Evolutionary conservation across 2,113 vertebrate genomes (phyloP).

Genomic region (Orientallactaga bullata): DNA sequence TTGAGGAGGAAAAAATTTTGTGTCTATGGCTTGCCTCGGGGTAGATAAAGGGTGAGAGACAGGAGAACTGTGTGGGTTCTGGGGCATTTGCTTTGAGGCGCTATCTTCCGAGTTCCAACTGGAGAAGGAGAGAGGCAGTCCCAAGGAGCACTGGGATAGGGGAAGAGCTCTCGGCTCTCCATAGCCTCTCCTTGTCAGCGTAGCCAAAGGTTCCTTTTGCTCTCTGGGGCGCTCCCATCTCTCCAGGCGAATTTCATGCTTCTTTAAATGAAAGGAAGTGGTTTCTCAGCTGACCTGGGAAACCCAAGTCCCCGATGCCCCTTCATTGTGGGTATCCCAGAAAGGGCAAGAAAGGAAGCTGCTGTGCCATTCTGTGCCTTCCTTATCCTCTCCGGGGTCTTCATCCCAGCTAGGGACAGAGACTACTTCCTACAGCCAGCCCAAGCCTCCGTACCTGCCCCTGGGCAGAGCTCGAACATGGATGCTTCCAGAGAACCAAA

Average conservation of each 20-base stretch:
- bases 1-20: neutral
- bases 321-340: neutral
- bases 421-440: neutral
- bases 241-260: conserved; percentile 55
- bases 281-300: conserved; percentile 69
- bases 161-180: neutral
- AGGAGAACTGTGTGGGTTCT: neutral
- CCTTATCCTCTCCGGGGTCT: neutral
- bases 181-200: neutral
- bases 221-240: neutral
- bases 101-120: neutral
- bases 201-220: neutral
- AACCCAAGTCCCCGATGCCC: conserved; percentile 49
- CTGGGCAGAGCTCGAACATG: neutral
- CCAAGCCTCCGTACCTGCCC: neutral
- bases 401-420: neutral
- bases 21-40: neutral
- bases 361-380: neutral
- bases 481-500: neutral
- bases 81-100: neutral
- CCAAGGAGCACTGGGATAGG: neutral
- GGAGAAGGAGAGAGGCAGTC: neutral
- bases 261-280: conserved; percentile 71
- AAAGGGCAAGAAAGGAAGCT: conserved; percentile 48
- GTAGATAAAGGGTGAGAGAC: neutral